Conservation (phyloP, 1,140 invertebrate species). For the Augochlora pura region DNA sequence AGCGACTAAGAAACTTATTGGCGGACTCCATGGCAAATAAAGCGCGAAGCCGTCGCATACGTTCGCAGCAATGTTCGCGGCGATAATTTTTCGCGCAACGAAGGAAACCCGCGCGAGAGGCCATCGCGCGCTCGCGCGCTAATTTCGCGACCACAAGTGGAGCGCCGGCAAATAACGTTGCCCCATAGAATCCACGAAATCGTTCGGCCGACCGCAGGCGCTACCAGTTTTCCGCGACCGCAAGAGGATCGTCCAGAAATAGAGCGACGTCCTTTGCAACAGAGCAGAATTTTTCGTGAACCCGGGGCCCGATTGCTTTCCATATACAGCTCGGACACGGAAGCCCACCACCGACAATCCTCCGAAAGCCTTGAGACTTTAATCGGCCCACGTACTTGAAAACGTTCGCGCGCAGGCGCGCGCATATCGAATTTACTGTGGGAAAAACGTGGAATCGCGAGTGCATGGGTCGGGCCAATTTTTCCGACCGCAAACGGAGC, state of each 20-base stretch:
- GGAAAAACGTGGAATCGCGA: background rate
- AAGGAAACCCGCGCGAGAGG: background rate
- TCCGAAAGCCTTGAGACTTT: background rate
- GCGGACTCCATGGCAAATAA: too few species aligned
- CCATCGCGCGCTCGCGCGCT: background rate
- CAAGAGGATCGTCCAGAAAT: conserved; percentile 17
- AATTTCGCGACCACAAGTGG: conserved; percentile 26
- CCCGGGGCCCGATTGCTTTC: background rate
- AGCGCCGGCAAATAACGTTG: conserved; percentile 7
- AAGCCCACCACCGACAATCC: background rate
- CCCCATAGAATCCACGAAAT: conserved; percentile 6
- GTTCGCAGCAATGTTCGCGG: background rate
- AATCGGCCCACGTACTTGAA: background rate
- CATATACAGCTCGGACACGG: background rate
- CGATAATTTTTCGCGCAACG: background rate
- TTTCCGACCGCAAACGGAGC: background rate
- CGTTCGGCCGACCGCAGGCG: conserved; percentile 22
- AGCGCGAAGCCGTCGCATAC: background rate
- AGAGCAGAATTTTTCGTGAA: conserved; percentile 11
- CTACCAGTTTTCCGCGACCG: conserved; percentile 45
- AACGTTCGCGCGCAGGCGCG: too few species aligned
- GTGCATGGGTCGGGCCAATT: background rate
- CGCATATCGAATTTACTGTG: background rate
- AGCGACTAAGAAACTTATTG: too few species aligned
- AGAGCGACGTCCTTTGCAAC: conserved; percentile 27